These are phyloP conservation scores for Coracopsis vasa DNA, from an alignment of 2,113 vertebrate species.

Conservation along the genomic window DNA sequence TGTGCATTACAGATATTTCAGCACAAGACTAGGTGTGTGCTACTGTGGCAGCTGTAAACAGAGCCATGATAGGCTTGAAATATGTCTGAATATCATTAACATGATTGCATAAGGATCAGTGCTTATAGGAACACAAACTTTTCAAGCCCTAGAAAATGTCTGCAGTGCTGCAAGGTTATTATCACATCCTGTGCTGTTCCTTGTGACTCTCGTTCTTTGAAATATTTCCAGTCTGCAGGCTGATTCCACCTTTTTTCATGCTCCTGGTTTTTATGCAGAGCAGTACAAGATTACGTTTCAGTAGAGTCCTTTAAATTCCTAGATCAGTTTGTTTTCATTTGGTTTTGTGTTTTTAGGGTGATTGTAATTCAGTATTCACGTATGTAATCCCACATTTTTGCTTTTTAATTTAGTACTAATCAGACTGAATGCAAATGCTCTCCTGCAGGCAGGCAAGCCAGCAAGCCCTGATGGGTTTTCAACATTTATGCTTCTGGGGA, in stretches of 20 bases:
- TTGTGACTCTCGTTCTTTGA: neutral
- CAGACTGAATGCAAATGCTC: neutral
- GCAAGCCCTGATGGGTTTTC: conserved; percentile 11
- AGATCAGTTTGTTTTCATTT: neutral
- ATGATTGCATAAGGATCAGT: neutral
- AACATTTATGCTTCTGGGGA: conserved; percentile 7
- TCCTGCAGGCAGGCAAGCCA: neutral
- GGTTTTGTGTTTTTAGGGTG: neutral
- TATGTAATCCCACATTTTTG: neutral
- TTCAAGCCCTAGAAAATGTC: neutral
- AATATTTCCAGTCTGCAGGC: neutral
- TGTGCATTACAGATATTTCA: neutral
- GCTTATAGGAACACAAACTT: neutral
- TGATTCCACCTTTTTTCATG: neutral
- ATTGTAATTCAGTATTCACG: neutral
- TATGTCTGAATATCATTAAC: neutral
- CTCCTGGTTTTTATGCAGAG: neutral
- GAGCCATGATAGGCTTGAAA: neutral
- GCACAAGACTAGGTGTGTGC: neutral
- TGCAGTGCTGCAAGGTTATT: neutral
- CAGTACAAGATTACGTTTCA: neutral
- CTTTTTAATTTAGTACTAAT: conserved; percentile 2
- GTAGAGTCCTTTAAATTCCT: neutral
- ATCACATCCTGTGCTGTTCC: neutral
- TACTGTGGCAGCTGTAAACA: neutral